Evolutionary conservation across 2,113 vertebrate genomes (phyloP), one percentile per base, ranked within the genome.

Genomic region (Puntigrus tetrazona): DNA sequence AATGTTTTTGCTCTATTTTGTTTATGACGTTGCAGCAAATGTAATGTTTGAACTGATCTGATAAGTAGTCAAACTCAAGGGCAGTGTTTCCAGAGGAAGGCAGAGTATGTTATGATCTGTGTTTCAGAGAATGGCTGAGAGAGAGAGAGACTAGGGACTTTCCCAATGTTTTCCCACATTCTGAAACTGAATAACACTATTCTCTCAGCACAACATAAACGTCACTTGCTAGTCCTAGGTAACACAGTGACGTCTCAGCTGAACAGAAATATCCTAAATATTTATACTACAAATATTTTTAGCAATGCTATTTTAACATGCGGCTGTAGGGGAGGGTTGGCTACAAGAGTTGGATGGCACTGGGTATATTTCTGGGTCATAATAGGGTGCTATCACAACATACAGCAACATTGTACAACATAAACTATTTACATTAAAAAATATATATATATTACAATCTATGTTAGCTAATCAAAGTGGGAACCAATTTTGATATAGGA

Each of bases 51-150:
- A 41, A 61, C 76, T 61, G 16, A 59, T 78, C 7, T 16, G 73
- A 69, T 69, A 69, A 69, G 31, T 69, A 73, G 31, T 34, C 81
- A 34, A 76, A 83, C 55, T 69, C 73, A 45, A 79, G 57, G 45
- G 84, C 47, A 82, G 72, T 87, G 74, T 83, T 87, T 84, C 27
- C 13, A 69, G 25, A 11, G 18, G 65, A 78, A 27, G 47, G 27
- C n/a, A 14, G 20, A 34, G 9, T 55, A 52, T 76, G 29, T n/a
- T 55, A 47, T 55, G 18, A 31, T 29, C 16, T 27, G 10, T 57
- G 52, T 59, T 25, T 78, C 3, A 36, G 31, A 25, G 50, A 31
- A 78, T 36, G 25, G 41, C 55, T 34, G 20, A 27, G 16, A 41
- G 38, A 73, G 9, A 41, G 69, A 43, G 34, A 13, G 47, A 50